Base-by-base conservation (phyloP, 2,113 vertebrate genomes). In the Callorhinus ursinus region DNA sequence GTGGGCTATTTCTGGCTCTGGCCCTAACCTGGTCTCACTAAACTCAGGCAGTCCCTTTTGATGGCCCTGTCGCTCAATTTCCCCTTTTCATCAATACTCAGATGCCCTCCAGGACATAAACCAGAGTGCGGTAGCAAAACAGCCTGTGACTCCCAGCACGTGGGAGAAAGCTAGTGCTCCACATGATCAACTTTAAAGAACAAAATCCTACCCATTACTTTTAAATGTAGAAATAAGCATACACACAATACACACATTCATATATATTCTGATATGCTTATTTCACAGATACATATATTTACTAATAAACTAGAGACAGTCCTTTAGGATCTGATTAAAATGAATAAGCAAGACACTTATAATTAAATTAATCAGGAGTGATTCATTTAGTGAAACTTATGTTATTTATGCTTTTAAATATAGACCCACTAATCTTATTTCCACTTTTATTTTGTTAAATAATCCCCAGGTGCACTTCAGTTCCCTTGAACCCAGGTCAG, bases 21-120 rank as follows among this genome's bases (percentile, higher is more conserved):
- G 79, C 72, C 72, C 81, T 26, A 72, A 19, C 71, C 11, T 12
- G 31, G 31, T 57, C 77, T 74, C n/a, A 46, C 46, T 67, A 80
- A 72, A 33, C 39, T 59, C 65, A 51, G 63, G 80, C 90, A 53
- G n/a, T 46, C 71, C 19, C 13, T 65, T 93, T 82, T 61, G 85
- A 82, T 77, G 33, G 36, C 4, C 31, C 49, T 57, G 77, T 55
- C 4, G 2, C 16, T 94, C 79, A 55, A 33, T 92, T 88, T 94
- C 42, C 82, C 79, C 90, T 85, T 96, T 96, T 95, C 97, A 82
- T 61, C 94, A 81, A 88, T 86, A 82, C 80, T 42, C 39, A 33
- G 53, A 69, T 28, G 24, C 19, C 57, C 63, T 89, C 72, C 8
- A 1, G 46, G 67, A 93, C 82, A 80, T 31, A 91, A 87, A 88